Base-by-base conservation (phyloP, 2,113 vertebrate genomes). In the Bombycilla garrulus region DNA sequence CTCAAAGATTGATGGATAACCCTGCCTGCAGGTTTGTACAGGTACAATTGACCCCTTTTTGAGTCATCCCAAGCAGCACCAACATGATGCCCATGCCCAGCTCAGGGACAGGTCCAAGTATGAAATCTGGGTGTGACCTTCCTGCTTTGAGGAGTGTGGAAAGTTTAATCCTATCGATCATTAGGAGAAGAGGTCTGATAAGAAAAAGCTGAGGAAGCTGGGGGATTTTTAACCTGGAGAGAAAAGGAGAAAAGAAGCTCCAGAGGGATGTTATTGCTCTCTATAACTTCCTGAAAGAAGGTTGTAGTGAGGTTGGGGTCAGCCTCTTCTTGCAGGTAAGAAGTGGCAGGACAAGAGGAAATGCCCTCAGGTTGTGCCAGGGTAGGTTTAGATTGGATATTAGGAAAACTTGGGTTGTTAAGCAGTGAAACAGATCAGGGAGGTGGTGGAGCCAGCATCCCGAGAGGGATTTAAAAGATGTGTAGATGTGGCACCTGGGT, bases 271-370 rank as follows among this genome's bases (percentile, higher is more conserved):
- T 53, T 22, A 17, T 18, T 38, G 7, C 45, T 57, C 45, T 53
- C 33, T n/a, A 25, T 5, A 57, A 9, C 10, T 57, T 38, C 36
- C 23, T 38, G 28, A 38, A 26, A 36, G 25, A 25, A 60, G 31
- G 18, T 8, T 28, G 22, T 7, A 65, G 15, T 44, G 51, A 44
- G 42, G 8, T 24, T 6, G 5, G 6, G 22, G 1, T 51, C 0
- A 0, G 5, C 33, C 12, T 51, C 24, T 60, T 60, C n/a, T 60
- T 1, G 0, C 23, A 45, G 24, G 16, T n/a, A 18, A 81, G 24
- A 38, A 67, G 28, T 2, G 40, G 8, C 33, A 66, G 33, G 15
- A 38, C 12, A n/a, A n/a, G n/a, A 53, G 20, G 19, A 81, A 81
- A 89, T n/a, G 9, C 7, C 13, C 16, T 45, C 45, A 18, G 6